These are phyloP conservation scores for Psittacula cyanocephala DNA, from an alignment of 2,113 vertebrate species.

Conservation along the genomic window DNA sequence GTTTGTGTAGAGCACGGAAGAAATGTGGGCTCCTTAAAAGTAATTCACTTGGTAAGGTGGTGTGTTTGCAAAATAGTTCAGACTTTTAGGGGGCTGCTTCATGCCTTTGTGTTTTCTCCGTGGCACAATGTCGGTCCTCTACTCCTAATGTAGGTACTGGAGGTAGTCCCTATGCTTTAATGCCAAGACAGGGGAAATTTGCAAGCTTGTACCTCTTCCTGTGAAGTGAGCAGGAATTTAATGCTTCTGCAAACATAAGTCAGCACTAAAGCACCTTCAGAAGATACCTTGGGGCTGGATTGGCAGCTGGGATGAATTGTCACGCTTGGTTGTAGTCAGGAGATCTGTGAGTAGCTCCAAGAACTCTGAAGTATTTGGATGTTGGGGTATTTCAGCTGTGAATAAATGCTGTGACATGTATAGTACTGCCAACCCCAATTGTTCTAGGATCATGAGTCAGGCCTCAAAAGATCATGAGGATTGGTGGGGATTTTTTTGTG, in stretches of 20 bases:
- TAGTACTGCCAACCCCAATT: slow-evolving; percentile 41
- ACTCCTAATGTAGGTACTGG: neutral
- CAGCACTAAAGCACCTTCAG: slow-evolving; percentile 17
- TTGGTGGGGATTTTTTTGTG: neutral
- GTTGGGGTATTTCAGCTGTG: slow-evolving; percentile 44
- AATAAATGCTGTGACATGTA: slow-evolving; percentile 52
- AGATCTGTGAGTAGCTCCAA: slow-evolving; percentile 7
- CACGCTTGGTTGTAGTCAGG: slow-evolving; percentile 24
- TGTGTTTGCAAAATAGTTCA: neutral
- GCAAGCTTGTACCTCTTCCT: neutral
- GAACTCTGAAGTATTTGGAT: slow-evolving; percentile 37
- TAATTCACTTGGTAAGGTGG: neutral
- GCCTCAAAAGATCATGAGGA: slow-evolving; percentile 51
- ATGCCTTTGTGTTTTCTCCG: neutral
- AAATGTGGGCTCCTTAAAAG: neutral
- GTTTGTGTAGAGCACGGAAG: neutral
- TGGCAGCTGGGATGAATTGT: slow-evolving; percentile 51
- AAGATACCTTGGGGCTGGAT: slow-evolving; percentile 40
- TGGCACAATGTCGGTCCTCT: neutral
- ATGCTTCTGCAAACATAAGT: slow-evolving; percentile 34
- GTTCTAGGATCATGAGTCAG: slow-evolving; percentile 57
- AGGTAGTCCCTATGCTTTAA: neutral
- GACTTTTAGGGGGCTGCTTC: neutral
- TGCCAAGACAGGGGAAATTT: neutral
- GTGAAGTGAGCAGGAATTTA: slow-evolving; percentile 2